Base-by-base conservation (phyloP, 1,140 invertebrate genomes). In the Drosophila quadrilineata region DNA sequence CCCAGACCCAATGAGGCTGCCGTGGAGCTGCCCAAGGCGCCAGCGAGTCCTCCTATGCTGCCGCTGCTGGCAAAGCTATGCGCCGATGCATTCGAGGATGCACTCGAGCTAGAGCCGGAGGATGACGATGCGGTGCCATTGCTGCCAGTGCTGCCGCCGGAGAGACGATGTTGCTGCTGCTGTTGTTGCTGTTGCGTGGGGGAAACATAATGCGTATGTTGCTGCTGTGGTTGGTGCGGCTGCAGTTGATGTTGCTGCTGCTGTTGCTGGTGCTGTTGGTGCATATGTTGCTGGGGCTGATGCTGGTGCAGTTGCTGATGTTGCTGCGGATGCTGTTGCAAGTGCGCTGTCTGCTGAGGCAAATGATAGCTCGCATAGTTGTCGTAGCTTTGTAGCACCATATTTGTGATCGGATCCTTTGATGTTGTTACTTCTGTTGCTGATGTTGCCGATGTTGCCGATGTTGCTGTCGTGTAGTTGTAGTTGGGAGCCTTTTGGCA, bases 91-190 rank as follows among this genome's bases (percentile, higher is more conserved):
- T 64, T 87, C 19, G 76, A 86, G 38, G 72, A 72, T 21, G 65
- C 71, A 48, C 60, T 79, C 14, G 63, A 84, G 10, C 71, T 72
- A 24, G 84, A 87, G 31, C 73, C 84, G 54, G 86, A 86, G 19
- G 85, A 88, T 19, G 80, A 79, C 54, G 76, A 73, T 31, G 35
- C 57, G 22, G 74, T 82, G 48, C n/a, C n/a, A n/a, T 66, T 74
- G 62, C 85, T 88, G 63, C 85, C 85, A 16, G 80, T 88, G 62
- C 86, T 88, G 58, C 86, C 86, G 68, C 76, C 86, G 73, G 86
- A 88, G 21, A 88, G 59, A 6, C 86, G 86, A 67, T 88, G 86
- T 10, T 88, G 76, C 24, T 49, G 57, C 35, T 72, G 70, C 10
- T 21, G 58, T 8, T 71, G 66, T 0, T 56, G 45, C 45, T 68